Conservation (phyloP, 2,888 invertebrate genomes). For the Branchipolynoe longqiensis region DNA sequence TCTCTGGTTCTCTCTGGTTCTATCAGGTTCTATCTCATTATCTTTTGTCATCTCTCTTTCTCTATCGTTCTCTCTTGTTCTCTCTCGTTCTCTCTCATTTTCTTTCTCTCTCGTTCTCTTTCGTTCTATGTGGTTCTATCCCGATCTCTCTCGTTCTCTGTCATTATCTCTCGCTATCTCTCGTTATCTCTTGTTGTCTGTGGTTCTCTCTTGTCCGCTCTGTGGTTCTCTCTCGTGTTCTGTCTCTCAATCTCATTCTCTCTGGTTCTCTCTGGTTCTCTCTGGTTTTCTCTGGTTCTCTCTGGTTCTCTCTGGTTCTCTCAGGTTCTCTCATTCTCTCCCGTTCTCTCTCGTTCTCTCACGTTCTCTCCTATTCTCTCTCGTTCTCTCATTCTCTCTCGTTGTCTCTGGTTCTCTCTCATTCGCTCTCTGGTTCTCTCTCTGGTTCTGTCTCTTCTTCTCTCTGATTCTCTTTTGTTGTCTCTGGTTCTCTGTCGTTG, state of each 20-base stretch:
- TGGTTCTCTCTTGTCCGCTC: neutral
- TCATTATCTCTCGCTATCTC: neutral
- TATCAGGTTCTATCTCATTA: too few relatives aligned
- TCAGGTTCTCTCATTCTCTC: neutral
- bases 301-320: neutral
- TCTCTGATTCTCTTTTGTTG: neutral
- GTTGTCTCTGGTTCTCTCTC: neutral
- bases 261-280: neutral
- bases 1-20: too few relatives aligned
- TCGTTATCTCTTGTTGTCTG: neutral
- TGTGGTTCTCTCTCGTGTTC: neutral
- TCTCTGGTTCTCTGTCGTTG: neutral
- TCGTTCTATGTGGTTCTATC: neutral
- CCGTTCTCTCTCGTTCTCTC: neutral
- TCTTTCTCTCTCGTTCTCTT: too few relatives aligned
- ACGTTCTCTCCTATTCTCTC: neutral
- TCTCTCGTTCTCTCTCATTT: too few relatives aligned
- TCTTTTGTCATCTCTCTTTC: too few relatives aligned
- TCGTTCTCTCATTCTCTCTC: neutral
- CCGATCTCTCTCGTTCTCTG: neutral
- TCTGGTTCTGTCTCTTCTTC: neutral
- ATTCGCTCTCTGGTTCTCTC: neutral
- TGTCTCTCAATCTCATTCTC: neutral
- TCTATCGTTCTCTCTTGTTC: too few relatives aligned
- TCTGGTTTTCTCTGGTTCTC: neutral